These are phyloP conservation scores for Aleiodes alternator DNA, from an alignment of 2,888 invertebrate species.

Conservation along the genomic window DNA sequence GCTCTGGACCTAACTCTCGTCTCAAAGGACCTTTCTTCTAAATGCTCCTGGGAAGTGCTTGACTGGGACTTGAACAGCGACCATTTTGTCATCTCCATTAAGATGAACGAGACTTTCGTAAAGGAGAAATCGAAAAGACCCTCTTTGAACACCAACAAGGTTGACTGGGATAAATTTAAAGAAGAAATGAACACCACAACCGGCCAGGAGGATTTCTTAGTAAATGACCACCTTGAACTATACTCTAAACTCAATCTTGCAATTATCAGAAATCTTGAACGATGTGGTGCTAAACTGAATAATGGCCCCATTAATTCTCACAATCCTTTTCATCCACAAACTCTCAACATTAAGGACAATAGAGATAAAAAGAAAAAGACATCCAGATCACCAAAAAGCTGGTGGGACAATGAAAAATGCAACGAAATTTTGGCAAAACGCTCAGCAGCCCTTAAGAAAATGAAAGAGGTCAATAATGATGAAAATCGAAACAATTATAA, in stretches of 20 bases:
- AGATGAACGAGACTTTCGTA: neutral
- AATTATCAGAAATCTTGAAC: neutral
- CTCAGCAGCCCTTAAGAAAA: neutral
- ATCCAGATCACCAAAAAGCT: constrained; percentile 13
- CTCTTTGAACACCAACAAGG: constrained; percentile 8
- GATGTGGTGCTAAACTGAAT: neutral
- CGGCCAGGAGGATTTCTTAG: neutral
- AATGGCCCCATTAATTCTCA: no score
- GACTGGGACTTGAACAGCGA: constrained; percentile 40
- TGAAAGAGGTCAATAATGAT: neutral
- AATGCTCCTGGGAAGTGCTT: constrained; percentile 25
- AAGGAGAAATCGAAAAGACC: constrained; percentile 13
- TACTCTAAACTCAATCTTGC: constrained; percentile 10
- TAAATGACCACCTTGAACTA: neutral
- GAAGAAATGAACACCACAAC: neutral
- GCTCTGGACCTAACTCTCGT: constrained; percentile 40
- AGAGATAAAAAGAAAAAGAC: neutral
- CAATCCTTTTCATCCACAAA: no score
- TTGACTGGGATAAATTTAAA: constrained; percentile 33
- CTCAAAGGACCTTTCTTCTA: constrained; percentile 10
- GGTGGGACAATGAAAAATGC: neutral
- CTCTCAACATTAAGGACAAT: neutral
- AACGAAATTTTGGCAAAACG: neutral
- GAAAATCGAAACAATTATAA: neutral
- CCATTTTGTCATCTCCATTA: constrained; percentile 34